Base-by-base conservation (phyloP, 2,113 vertebrate species). In the Paraplagusia blochii region DNA sequence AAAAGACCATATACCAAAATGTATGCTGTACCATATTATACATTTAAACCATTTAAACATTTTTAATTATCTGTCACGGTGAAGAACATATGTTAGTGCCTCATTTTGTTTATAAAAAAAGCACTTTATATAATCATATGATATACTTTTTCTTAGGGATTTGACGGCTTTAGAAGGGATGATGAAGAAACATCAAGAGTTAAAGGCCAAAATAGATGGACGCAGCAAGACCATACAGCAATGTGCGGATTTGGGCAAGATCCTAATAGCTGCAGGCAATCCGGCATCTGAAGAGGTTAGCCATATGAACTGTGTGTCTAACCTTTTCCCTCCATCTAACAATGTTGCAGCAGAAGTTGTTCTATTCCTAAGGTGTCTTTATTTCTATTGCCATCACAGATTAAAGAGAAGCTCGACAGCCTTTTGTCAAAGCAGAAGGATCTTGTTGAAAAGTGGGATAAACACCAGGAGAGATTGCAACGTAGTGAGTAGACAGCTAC, bases 191-290 rank as follows among this genome's bases (percentile, higher is more conserved):
- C 95, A 97, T 64, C 93, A 95, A 66, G 91, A 93, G 53, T 87
- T 96, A 77, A 96, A 95, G 83, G 91, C 87, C 0, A 95, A 97
- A 86, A 90, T 97, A 36, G 95, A 97, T 38, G 93, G 92, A 39
- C 91, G 95, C 65, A 91, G 89, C 2, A 93, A 93, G 83, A 91
- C 91, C 80, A 93, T 97, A 69, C 91, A 92, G 16, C 88, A 93
- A 35, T 95, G 94, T 70, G 88, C 93, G 4, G 90, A 92, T 57
- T 90, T 93, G 72, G 95, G 95, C 57, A 92, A 93, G 63, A 89
- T 91, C 60, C 87, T 97, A 44, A 90, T 96, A 1, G 87, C 90
- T 56, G 90, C 91, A 50, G 90, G 90, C 50, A 95, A 96, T 83
- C 92, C 93, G 0, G 95, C 95, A 2, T 92, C 94, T 0, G 92